Evolutionary conservation across 2,888 invertebrate genomes (phyloP), one percentile per base, ranked within the genome.

Genomic region (Leucophenga montana): DNA sequence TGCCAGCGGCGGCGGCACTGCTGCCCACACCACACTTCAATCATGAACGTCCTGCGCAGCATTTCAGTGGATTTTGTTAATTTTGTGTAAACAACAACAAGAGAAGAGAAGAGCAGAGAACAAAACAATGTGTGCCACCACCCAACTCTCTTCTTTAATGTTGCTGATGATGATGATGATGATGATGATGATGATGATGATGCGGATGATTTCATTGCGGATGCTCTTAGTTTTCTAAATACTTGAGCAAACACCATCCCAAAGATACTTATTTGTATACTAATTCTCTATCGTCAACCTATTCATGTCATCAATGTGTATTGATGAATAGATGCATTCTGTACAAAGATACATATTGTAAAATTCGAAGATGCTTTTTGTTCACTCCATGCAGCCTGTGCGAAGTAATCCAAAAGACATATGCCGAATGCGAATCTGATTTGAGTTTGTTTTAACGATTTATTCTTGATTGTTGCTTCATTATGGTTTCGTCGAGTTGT

Each of bases 11-110:
- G 68, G 67, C 59, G 67, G 62, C 57, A 44, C 57, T 65, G 62
- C 67, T 48, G 50, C 50, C 16, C 50, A 50, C 16, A 50, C 14
- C 46, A 27, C 9, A 33, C 33, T 64, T 69, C 61, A 27, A 53
- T 1, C 39, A 39, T 39, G 9, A 8, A 39, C 39, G 39, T 39
- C 11, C 11, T 11, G 39, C 8, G 31, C 57, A 57, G 27, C 0
- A 57, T 57, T 54, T 59, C 64, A 4, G 46, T 64, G 57, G 33
- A 56, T 62, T 73, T 76, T 75, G 72, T 73, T 81, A 79, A 81
- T 81, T 76, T 74, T 71, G 70, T 75, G 78, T 76, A 79, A 81
- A 83, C 83, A 81, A 44, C 14, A 62, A 44, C 62, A 31, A 6
- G 20, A 50, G 46, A 65, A 61, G 6, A 18, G 39, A 33, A n/a